phyloP scores from a whole-genome alignment of 2,888 invertebrate genomes.

The Cheiracanthium punctorium region DNA sequence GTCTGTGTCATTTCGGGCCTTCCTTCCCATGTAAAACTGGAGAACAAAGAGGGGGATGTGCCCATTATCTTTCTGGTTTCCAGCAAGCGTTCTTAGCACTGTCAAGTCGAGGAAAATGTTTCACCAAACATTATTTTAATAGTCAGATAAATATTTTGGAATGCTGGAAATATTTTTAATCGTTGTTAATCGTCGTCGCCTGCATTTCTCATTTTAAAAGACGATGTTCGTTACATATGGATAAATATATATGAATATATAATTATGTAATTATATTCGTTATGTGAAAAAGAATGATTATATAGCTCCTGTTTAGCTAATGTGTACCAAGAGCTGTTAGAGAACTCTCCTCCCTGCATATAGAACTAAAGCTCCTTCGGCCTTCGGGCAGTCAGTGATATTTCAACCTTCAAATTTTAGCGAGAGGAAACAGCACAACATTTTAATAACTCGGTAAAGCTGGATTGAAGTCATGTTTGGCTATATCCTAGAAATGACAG shows the following conservation, averaged over 20 bases:
- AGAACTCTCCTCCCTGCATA: background rate
- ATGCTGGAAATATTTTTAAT: slow-evolving; percentile 58
- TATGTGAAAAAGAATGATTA: slow-evolving; percentile 44
- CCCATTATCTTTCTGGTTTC: slow-evolving; percentile 38
- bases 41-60: background rate
- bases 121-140: slow-evolving; percentile 68
- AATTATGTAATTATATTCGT: slow-evolving; percentile 38
- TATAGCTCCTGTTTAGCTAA: background rate
- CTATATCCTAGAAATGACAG: too few species aligned
- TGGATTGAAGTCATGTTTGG: too few species aligned
- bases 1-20: slow-evolving; percentile 26
- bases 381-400: slow-evolving; percentile 26
- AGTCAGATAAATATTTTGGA: slow-evolving; percentile 69
- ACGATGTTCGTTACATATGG: slow-evolving; percentile 41
- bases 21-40: background rate
- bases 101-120: slow-evolving; percentile 34
- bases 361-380: background rate
- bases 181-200: slow-evolving; percentile 55
- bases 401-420: background rate
- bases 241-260: slow-evolving; percentile 51
- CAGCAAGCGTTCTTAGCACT: slow-evolving; percentile 66
- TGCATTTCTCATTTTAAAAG: slow-evolving; percentile 61
- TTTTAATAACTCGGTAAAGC: too few species aligned
- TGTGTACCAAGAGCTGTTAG: background rate
- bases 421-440: background rate